Percentiles rank a stretch among this genome's conserved stretches.
Evolutionary conservation across 2,113 vertebrate species (phyloP).

Genomic region (Gambusia affinis): DNA sequence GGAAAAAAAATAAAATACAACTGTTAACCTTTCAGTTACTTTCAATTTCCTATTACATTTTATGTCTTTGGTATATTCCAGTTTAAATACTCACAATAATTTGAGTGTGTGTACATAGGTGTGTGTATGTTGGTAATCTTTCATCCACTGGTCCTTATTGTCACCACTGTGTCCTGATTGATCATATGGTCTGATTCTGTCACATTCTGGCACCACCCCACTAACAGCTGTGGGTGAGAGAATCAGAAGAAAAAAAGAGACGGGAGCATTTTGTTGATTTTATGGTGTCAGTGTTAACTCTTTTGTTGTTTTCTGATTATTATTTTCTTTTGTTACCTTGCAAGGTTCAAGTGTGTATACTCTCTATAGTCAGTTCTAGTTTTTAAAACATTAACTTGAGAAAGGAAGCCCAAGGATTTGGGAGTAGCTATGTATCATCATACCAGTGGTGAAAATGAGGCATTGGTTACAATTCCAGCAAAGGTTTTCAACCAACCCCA

Average conservation of each 20-base stretch:
- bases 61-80: background rate
- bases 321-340: background rate
- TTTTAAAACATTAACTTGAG: too few species aligned
- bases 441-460: background rate
- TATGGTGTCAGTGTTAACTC: constrained; percentile 25
- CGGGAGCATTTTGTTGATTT: constrained; percentile 31
- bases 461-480: background rate
- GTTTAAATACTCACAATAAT: constrained; percentile 37
- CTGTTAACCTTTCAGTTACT: constrained; percentile 45
- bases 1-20: constrained; percentile 20
- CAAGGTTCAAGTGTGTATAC: too few species aligned
- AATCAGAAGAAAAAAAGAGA: constrained; percentile 11
- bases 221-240: constrained; percentile 36
- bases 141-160: constrained; percentile 51
- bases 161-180: constrained; percentile 65
- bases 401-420: too few species aligned
- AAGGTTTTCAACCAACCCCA: background rate
- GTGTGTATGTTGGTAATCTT: constrained; percentile 36
- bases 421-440: background rate
- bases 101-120: constrained; percentile 5
- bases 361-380: too few species aligned
- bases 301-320: background rate
- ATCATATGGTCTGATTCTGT: constrained; percentile 78
- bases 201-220: constrained; percentile 44
- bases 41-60: constrained; percentile 17